A percentile compares a stretch with the other conserved stretches of the same genome.
Evolutionary conservation across 2,797 vertebrate genomes (phyloP).

Genomic region (Simalia tracyae): DNA sequence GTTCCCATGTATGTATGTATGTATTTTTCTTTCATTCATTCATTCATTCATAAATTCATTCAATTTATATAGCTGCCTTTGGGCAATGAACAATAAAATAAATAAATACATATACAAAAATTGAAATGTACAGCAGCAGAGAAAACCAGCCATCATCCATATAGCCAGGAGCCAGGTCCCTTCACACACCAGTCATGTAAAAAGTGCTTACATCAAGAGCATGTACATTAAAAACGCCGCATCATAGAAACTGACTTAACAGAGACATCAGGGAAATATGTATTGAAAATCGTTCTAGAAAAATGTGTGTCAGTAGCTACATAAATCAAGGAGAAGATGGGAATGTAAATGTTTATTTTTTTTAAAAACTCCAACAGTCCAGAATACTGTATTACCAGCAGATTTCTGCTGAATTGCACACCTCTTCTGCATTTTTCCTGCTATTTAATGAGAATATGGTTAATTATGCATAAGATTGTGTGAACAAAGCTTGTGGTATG

Average conservation of each 20-base stretch:
- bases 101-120: background rate
- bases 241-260: background rate
- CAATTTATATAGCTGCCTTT: no score
- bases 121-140: background rate
- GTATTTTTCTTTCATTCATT: no score
- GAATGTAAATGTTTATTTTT: background rate
- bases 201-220: background rate
- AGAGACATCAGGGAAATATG: background rate
- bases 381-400: background rate
- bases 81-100: no score
- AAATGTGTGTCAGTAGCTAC: background rate
- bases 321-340: background rate
- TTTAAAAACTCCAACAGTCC: background rate
- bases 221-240: background rate
- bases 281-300: background rate
- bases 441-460: no score
- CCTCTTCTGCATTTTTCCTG: no score
- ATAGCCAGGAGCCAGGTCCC: background rate
- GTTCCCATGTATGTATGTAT: no score
- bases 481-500: background rate
- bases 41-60: no score
- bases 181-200: background rate
- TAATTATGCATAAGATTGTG: background rate
- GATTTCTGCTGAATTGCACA: background rate
- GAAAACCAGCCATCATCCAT: background rate